Evolutionary conservation across 2,888 invertebrate species (phyloP).

Genomic region (Callinectes sapidus): DNA sequence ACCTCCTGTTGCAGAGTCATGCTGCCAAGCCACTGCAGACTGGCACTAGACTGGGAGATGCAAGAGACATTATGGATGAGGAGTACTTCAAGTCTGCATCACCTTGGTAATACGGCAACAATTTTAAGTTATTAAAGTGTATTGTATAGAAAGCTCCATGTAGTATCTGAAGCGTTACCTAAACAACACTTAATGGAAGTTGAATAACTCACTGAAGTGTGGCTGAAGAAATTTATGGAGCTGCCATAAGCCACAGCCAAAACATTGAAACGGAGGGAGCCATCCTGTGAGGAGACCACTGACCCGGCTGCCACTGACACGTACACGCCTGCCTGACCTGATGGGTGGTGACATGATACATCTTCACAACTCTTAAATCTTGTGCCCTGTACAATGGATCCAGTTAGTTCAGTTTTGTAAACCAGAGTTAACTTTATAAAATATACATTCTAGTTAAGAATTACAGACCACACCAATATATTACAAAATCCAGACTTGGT

Average conservation of each 20-base stretch:
- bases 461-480: neutral
- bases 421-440: too few species aligned
- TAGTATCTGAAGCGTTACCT: too few species aligned
- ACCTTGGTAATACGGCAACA: too few species aligned
- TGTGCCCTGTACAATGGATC: too few species aligned
- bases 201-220: neutral
- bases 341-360: neutral
- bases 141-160: too few species aligned
- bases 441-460: neutral
- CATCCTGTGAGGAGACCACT: neutral
- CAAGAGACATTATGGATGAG: neutral
- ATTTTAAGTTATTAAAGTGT: too few species aligned
- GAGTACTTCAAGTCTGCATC: neutral
- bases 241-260: neutral
- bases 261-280: neutral
- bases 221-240: neutral
- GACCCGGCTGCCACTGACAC: neutral
- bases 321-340: neutral
- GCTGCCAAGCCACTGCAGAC: constrained; percentile 22
- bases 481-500: too few species aligned
- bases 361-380: too few species aligned
- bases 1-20: constrained; percentile 8
- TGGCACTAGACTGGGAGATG: constrained; percentile 14
- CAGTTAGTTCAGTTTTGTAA: too few species aligned
- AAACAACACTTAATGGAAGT: neutral